Evolutionary conservation across 2,888 invertebrate species (phyloP), one percentile per base, ranked within the genome.

Genomic region (Epinotia bilunana): DNA sequence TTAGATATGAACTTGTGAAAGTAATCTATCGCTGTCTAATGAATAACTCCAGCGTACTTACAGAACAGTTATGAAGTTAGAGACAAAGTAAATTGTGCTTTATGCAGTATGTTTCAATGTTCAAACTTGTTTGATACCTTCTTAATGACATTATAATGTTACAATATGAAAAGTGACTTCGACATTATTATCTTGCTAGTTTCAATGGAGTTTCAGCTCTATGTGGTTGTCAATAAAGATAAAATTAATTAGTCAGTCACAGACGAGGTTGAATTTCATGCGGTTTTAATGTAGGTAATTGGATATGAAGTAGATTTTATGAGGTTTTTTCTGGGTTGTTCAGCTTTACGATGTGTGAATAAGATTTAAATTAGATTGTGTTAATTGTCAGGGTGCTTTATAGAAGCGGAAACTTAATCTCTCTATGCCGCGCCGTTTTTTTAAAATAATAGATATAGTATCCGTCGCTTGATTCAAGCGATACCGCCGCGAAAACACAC

Each of bases 21-120:
- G 4, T 53, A 53, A 39, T 67, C 39, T 55, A 23, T 60, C n/a
- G 11, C 3, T 67, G 55, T 28, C 49, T 49, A 64, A 55, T 65
- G 12, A 5, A 12, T 28, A 9, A 28, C 49, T n/a, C 4, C 28
- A 6, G n/a, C 53, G 2, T 18, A 16, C n/a, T n/a, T n/a, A n/a
- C 43, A 53, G n/a, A 53, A 53, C n/a, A 2, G 28, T 53, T 65
- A 18, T 65, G 65, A 65, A n/a, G 18, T 20, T 20, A 11, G 57
- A 12, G 18, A 11, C 57, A 57, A 18, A 57, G 57, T 57, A 20
- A 57, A 20, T 18, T 57, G 20, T 57, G 18, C 20, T 20, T 20
- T 57, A 57, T 57, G 11, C 1, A 3, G 11, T 3, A 9, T 20
- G 3, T 3, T 3, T n/a, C n/a, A 53, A 6, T 1, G n/a, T 53